Evolutionary conservation across 2,888 invertebrate species (phyloP).

Genomic region (Agrotis segetum): DNA sequence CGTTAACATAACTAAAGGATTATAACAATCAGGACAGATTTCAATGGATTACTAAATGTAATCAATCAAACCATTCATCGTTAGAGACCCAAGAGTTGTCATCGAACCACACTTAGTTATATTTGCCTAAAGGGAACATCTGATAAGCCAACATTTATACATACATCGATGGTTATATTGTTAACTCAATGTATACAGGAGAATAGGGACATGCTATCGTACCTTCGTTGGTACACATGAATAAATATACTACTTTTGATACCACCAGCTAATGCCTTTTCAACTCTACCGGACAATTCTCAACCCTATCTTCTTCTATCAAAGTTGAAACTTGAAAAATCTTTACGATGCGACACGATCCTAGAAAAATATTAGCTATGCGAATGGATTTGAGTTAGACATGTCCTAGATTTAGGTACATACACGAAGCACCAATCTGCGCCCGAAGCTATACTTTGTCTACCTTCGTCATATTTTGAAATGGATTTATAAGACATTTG

Average conservation of each 20-base stretch:
- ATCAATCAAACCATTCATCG: constrained; percentile 61
- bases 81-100: constrained; percentile 36
- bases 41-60: constrained; percentile 50
- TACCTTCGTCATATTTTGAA: neutral
- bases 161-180: constrained; percentile 17
- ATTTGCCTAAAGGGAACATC: constrained; percentile 46
- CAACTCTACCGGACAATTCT: neutral
- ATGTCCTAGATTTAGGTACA: constrained; percentile 9
- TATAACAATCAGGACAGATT: constrained; percentile 51
- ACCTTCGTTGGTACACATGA: constrained; percentile 19
- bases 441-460: constrained; percentile 7
- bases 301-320: neutral
- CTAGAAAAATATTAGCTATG: constrained; percentile 35
- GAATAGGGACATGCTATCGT: constrained; percentile 27
- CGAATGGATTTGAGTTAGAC: constrained; percentile 23
- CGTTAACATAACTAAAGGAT: neutral
- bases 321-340: constrained; percentile 21
- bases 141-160: constrained; percentile 36
- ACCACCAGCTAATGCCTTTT: constrained; percentile 20
- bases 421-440: neutral
- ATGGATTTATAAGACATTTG: neutral
- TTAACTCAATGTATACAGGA: constrained; percentile 23
- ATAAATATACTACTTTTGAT: constrained; percentile 35
- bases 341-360: neutral
- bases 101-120: constrained; percentile 39